Evolutionary conservation across 2,888 invertebrate genomes (phyloP), one percentile per base, ranked within the genome.

Genomic region (Aleiodes testaceus): DNA sequence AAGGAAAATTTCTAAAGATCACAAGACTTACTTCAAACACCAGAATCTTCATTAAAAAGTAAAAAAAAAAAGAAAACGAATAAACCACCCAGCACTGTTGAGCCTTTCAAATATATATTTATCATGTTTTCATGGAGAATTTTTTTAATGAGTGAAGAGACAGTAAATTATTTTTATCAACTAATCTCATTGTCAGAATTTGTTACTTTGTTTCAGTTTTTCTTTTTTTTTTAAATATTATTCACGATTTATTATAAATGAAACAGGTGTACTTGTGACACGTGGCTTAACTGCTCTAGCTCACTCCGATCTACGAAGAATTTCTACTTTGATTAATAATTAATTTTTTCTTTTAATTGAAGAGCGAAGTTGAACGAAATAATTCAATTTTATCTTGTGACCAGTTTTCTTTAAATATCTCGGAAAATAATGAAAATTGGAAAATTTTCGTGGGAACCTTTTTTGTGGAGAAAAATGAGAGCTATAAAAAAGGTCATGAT

Each of bases 1-100:
- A 30, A 45, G 14, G 55, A 65, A 47, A 3, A 63, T 63, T 1
- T 36, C 9, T 36, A 9, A 36, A 36, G 11, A 36, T 36, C 69
- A 63, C 69, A 47, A 69, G 69, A 52, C 63, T 69, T 69, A 63
- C 50, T 16, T 50, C 50, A 42, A 63, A 52, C 30, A 68, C 44
- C 16, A 16, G 14, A 42, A 50, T 14, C 44, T 53, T n/a, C 50
- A 66, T n/a, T 44, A 20, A 18, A 12, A 26, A 18, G 30, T 36
- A n/a, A 26, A 16, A 18, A 36, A 3, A 36, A 36, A 6, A 6
- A 36, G 11, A n/a, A 59, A 36, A 36, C 30, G n/a, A n/a, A n/a
- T n/a, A 14, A 52, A 44, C 53, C 66, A 59, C 16, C 52, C 63
- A 42, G 67, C 70, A 73, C 64, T 73, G 67, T 73, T 63, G 65